These are phyloP conservation scores for Odocoileus virginianus DNA, from an alignment of 2,113 vertebrate species.

Conservation along the genomic window DNA sequence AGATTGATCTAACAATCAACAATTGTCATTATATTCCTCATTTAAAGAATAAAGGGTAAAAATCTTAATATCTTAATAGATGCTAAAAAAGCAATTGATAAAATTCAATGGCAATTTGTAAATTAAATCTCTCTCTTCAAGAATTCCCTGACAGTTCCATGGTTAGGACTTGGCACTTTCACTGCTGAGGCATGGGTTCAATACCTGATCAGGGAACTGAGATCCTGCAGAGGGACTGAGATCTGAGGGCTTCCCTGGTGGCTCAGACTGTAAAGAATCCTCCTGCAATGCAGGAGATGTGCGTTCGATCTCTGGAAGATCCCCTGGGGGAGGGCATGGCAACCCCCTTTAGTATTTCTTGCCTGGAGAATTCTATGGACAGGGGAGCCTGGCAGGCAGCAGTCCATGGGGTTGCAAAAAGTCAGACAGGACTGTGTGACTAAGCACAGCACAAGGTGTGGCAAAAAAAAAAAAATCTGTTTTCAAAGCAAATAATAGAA, in stretches of 20 bases:
- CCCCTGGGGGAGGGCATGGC: background rate
- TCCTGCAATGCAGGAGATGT: background rate
- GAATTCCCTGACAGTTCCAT: background rate
- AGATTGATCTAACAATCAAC: background rate
- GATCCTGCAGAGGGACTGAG: background rate
- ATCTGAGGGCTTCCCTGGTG: background rate
- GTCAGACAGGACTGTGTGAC: background rate
- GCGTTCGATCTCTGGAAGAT: background rate
- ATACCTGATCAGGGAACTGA: background rate
- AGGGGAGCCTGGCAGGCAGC: background rate
- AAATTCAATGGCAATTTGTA: background rate
- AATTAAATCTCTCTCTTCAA: background rate
- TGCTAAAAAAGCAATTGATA: background rate
- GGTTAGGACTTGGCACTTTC: background rate
- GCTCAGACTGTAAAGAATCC: background rate
- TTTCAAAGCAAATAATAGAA: background rate
- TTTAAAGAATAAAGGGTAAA: background rate
- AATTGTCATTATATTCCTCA: background rate
- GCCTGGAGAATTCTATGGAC: background rate
- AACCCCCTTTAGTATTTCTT: background rate
- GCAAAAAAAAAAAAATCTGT: background rate
- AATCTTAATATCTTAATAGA: background rate
- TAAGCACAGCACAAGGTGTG: background rate
- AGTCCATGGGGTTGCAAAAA: background rate
- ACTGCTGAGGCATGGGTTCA: background rate